A percentile compares a stretch with the other conserved stretches of the same genome.
These are phyloP conservation scores for Macrosoma leucophasiata DNA, from an alignment of 2,888 invertebrate genomes.

Conservation along the genomic window DNA sequence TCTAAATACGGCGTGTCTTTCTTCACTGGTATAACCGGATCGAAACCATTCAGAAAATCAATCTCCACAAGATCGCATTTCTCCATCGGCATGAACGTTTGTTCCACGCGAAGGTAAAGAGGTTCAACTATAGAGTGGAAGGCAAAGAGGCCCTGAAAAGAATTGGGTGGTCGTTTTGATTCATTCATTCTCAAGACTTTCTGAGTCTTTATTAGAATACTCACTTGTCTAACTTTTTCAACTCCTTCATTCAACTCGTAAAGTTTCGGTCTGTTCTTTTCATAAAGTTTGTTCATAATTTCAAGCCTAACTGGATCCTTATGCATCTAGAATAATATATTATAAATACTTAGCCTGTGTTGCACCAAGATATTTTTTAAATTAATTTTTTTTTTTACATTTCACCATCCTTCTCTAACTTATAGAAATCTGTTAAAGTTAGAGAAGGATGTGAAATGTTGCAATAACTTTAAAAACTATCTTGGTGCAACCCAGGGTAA, in stretches of 20 bases:
- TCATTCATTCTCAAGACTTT: not conserved
- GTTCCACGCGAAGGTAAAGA: slow-evolving; percentile 66
- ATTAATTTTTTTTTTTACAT: too few species aligned
- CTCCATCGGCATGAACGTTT: slow-evolving; percentile 72
- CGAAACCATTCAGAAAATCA: slow-evolving; percentile 42
- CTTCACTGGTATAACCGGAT: slow-evolving; percentile 43
- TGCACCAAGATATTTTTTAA: not conserved
- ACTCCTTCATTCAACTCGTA: slow-evolving; percentile 54
- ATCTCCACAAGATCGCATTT: slow-evolving; percentile 76
- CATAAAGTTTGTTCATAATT: slow-evolving; percentile 45
- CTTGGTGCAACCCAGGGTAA: too few species aligned
- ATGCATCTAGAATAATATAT: slow-evolving; percentile 28
- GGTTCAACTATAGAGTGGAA: slow-evolving; percentile 64
- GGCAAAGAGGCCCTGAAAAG: slow-evolving; percentile 60
- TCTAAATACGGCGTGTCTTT: slow-evolving; percentile 55
- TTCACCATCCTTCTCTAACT: too few species aligned
- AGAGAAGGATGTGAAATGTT: too few species aligned
- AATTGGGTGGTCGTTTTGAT: not conserved
- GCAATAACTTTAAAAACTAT: too few species aligned
- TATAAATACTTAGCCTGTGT: too few species aligned
- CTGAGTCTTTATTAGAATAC: too few species aligned
- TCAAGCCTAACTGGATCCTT: slow-evolving; percentile 43
- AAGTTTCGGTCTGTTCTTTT: slow-evolving; percentile 44
- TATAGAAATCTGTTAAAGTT: too few species aligned
- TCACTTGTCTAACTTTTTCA: slow-evolving; percentile 50